phyloP scores from a whole-genome alignment of 1,140 invertebrate genomes.

The Meloidogyne hapla region DNA sequence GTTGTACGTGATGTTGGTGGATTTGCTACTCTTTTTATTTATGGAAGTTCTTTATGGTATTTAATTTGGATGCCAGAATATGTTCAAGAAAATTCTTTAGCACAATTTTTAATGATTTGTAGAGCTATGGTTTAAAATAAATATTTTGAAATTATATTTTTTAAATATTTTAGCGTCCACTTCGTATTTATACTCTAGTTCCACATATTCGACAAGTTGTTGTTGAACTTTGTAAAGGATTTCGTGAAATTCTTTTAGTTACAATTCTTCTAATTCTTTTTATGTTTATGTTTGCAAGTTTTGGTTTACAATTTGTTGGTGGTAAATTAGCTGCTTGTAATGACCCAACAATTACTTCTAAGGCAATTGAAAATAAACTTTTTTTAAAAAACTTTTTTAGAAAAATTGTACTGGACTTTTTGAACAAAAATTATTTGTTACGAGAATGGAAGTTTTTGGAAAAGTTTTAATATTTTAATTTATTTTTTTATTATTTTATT shows the following conservation, averaged over 20 bases:
- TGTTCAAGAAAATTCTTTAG: slow-evolving; percentile 84
- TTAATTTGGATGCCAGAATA: slow-evolving; percentile 92
- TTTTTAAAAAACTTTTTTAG: slow-evolving; percentile 64
- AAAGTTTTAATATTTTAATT: slow-evolving; percentile 61
- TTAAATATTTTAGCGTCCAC: slow-evolving; percentile 71
- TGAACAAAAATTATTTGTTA: slow-evolving; percentile 88
- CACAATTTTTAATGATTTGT: slow-evolving; percentile 91
- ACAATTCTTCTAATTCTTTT: slow-evolving; percentile 91
- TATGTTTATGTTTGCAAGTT: slow-evolving; percentile 98
- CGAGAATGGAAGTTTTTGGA: slow-evolving; percentile 89
- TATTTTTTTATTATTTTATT: slow-evolving; percentile 3
- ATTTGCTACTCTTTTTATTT: slow-evolving; percentile 93
- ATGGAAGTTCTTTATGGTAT: slow-evolving; percentile 75
- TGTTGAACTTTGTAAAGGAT: slow-evolving; percentile 92
- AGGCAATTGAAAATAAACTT: slow-evolving; percentile 8
- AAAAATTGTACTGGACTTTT: slow-evolving; percentile 94
- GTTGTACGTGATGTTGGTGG: slow-evolving; percentile 95
- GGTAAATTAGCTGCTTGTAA: slow-evolving; percentile 72
- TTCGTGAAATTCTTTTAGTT: slow-evolving; percentile 96
- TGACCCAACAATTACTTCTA: slow-evolving; percentile 29
- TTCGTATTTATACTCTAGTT: slow-evolving; percentile 96
- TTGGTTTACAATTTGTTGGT: slow-evolving; percentile 94
- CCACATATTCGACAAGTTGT: slow-evolving; percentile 99
- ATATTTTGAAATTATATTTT: background rate
- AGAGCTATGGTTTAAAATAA: slow-evolving; percentile 73